A percentile compares a stretch with the other conserved stretches of the same genome.
Conservation (phyloP, 2,888 invertebrate species). For the Drosophila nr. medialis region DNA sequence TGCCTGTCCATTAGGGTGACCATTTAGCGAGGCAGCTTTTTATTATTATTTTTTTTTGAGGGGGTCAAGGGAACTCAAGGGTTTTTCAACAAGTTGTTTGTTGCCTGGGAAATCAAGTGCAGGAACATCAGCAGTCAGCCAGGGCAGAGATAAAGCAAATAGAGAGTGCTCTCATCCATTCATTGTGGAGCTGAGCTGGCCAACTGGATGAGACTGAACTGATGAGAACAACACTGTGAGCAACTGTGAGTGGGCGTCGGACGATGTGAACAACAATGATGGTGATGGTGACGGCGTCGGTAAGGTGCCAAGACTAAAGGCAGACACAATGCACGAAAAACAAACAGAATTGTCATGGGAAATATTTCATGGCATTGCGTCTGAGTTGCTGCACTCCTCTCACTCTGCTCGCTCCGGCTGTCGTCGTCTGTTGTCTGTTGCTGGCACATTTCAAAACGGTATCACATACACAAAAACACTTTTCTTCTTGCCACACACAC, state of each 20-base stretch:
- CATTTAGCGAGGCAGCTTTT: slow-evolving; percentile 31
- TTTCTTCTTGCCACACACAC: slow-evolving; percentile 68
- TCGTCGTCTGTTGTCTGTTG: slow-evolving; percentile 35
- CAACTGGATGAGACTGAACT: slow-evolving; percentile 18
- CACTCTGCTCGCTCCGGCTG: slow-evolving; percentile 4
- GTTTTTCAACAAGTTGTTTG: slow-evolving; percentile 21
- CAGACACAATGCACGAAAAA: slow-evolving; percentile 78
- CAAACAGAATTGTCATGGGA: slow-evolving; percentile 82
- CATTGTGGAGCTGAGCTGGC: slow-evolving; percentile 34
- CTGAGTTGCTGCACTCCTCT: slow-evolving; percentile 40
- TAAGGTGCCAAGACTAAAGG: slow-evolving; percentile 62
- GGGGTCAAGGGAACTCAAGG: slow-evolving; percentile 30
- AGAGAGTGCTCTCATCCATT: slow-evolving; percentile 46
- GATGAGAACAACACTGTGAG: slow-evolving; percentile 47
- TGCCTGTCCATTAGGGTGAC: slow-evolving; percentile 33
- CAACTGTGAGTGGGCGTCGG: slow-evolving; percentile 73
- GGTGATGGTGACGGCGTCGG: slow-evolving; percentile 29
- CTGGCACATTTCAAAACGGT: slow-evolving; percentile 73
- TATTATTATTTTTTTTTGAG: background rate
- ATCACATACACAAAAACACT: slow-evolving; percentile 76
- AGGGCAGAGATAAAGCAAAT: slow-evolving; percentile 68
- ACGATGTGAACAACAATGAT: slow-evolving; percentile 53
- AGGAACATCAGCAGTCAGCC: slow-evolving; percentile 28
- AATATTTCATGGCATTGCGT: slow-evolving; percentile 69
- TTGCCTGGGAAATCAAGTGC: slow-evolving; percentile 59